Conservation (phyloP, 2,797 vertebrate species). For the Champsocephalus esox region DNA sequence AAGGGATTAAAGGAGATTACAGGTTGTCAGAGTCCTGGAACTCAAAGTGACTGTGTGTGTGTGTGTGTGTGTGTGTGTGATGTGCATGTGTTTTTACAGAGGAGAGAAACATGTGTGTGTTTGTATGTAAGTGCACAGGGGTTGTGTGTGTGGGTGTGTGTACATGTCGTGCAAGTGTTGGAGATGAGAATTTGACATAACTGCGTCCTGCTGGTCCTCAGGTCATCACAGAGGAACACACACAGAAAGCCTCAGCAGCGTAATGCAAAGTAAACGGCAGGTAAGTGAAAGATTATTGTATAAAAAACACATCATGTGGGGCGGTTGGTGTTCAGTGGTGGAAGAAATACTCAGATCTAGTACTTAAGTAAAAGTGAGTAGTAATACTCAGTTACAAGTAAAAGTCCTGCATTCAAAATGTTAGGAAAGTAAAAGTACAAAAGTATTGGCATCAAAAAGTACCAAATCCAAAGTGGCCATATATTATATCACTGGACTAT, state of each 20-base stretch:
- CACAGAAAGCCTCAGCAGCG: conserved; percentile 11
- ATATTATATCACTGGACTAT: no score
- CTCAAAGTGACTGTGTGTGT: conserved; percentile 53
- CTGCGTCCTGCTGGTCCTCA: conserved; percentile 26
- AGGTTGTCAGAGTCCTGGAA: conserved; percentile 73
- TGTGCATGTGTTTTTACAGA: conserved; percentile 41
- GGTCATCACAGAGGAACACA: conserved; percentile 41
- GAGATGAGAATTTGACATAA: conserved; percentile 31
- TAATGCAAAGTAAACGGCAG: conserved; percentile 33
- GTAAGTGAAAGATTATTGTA: conserved; percentile 14
- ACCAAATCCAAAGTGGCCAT: no score
- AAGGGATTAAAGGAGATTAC: conserved; percentile 81
- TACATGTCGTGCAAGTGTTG: not conserved
- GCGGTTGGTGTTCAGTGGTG: no score
- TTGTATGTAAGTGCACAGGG: conserved; percentile 12
- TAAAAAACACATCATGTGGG: conserved; percentile 21
- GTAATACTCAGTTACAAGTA: no score
- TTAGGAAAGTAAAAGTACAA: no score
- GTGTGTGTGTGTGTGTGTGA: conserved; percentile 26
- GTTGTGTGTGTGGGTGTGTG: conserved; percentile 8
- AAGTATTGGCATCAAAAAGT: no score
- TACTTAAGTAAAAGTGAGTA: no score
- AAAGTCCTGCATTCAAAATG: no score
- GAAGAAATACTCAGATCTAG: no score
- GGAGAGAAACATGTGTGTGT: conserved; percentile 36